Base-by-base conservation (phyloP, 2,113 vertebrate genomes). In the Diglossa brunneiventris region DNA sequence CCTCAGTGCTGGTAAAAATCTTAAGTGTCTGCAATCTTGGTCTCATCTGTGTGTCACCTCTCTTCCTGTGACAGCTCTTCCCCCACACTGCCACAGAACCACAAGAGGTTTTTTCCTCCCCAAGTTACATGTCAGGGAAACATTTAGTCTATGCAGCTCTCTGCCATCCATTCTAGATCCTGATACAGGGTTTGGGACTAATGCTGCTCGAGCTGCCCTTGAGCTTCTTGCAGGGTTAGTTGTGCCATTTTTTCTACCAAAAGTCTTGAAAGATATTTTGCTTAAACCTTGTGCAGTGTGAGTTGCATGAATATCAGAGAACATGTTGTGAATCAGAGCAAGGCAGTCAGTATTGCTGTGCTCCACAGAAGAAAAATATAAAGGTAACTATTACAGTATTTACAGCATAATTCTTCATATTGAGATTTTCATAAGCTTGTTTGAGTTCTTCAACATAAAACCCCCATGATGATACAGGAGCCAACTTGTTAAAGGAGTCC, bases 31-130 rank as follows among this genome's bases (percentile, higher is more conserved):
- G 61, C 69, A 93, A 79, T 95, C 87, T 82, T 92, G 94, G 83
- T 92, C 74, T 87, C 78, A 87, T 87, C 95, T 96, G 85, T 92
- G 87, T 94, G 94, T 94, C 94, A 96, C 92, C 93, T 93, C 96
- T 97, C 90, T 95, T 95, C 89, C 94, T 87, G 62, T 89, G 58
- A 79, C 69, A 66, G 39, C 35, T 95, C 75, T 96, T 80, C 79
- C 90, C 90, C 90, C 55, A 1, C 33, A 3, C 61, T 62, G 80
- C 91, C 83, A 16, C 94, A 95, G 58, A 77, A 88, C 89, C 90
- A 12, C 93, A 95, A 87, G 83, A 90, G 90, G 94, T 91, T 96
- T 95, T 63, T 77, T 93, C 39, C 61, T 90, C 90, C 85, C 56
- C 56, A 55, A 27, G 82, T 90, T 89, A 30, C 27, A 63, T 69